Percentiles rank a stretch among this genome's conserved stretches.
These are phyloP conservation scores for Indicator maculatus DNA, from an alignment of 2,113 vertebrate genomes.

Conservation along the genomic window DNA sequence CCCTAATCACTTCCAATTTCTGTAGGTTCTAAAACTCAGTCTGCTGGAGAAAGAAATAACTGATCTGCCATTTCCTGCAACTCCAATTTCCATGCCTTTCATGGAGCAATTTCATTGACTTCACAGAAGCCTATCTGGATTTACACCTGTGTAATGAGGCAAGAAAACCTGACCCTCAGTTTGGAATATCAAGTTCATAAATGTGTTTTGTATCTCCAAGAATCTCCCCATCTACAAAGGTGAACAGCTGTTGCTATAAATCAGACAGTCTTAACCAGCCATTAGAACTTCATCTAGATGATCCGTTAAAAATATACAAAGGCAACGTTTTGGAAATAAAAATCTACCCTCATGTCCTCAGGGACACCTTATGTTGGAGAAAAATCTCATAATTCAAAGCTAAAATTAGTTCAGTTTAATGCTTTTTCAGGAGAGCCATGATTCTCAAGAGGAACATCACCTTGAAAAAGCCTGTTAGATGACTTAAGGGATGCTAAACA, in stretches of 20 bases:
- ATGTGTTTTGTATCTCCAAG: not conserved
- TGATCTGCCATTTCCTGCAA: slow-evolving; percentile 8
- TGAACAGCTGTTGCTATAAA: slow-evolving; percentile 60
- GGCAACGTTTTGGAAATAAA: slow-evolving; percentile 53
- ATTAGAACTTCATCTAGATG: slow-evolving; percentile 48
- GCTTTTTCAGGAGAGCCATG: slow-evolving; percentile 41
- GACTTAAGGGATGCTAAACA: slow-evolving; percentile 47
- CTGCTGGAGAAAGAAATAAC: slow-evolving; percentile 1
- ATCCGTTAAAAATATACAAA: slow-evolving; percentile 50
- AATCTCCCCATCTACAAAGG: slow-evolving; percentile 30
- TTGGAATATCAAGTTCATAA: slow-evolving; percentile 30
- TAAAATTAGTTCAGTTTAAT: slow-evolving; percentile 63
- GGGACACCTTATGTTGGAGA: slow-evolving; percentile 53
- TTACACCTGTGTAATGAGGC: slow-evolving; percentile 30
- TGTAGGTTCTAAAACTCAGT: not conserved
- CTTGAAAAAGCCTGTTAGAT: slow-evolving; percentile 28
- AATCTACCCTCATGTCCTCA: slow-evolving; percentile 1
- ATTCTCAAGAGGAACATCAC: not conserved
- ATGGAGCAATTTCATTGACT: slow-evolving; percentile 28
- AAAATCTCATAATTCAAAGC: slow-evolving; percentile 44
- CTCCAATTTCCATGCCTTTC: slow-evolving; percentile 4
- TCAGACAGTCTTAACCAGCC: slow-evolving; percentile 39
- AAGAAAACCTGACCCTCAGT: slow-evolving; percentile 2
- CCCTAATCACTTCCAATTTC: slow-evolving; percentile 6
- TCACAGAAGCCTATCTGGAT: slow-evolving; percentile 45